A percentile compares a stretch with the other conserved stretches of the same genome.
Evolutionary conservation across 1,140 invertebrate species (phyloP).

Genomic region (Mactra quadrangularis): DNA sequence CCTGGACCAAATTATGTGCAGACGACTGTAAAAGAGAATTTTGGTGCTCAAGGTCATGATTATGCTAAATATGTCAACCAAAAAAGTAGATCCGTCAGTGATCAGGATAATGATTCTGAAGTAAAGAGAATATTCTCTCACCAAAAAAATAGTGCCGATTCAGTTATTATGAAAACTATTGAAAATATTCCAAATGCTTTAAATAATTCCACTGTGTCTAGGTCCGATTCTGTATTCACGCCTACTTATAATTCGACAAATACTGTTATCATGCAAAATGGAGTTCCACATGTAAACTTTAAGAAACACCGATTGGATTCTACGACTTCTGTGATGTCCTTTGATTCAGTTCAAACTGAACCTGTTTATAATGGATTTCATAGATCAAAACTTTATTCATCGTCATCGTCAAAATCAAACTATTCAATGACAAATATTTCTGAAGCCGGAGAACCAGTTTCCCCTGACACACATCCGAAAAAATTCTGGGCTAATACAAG

Average conservation of each 20-base stretch:
- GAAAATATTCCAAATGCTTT: constrained; percentile 51
- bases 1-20: constrained; percentile 57
- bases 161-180: constrained; percentile 61
- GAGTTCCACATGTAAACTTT: neutral
- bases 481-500: constrained; percentile 51
- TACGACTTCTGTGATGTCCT: constrained; percentile 45
- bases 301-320: constrained; percentile 45
- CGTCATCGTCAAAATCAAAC: constrained; percentile 58
- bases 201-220: constrained; percentile 4
- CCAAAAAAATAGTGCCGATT: constrained; percentile 60
- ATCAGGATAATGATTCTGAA: constrained; percentile 40
- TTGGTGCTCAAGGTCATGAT: constrained; percentile 17
- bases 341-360: constrained; percentile 61
- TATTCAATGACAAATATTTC: constrained; percentile 62
- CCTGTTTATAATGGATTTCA: constrained; percentile 34
- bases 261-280: constrained; percentile 31
- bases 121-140: constrained; percentile 51
- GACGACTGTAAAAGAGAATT: constrained; percentile 59
- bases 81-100: constrained; percentile 49
- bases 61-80: constrained; percentile 57
- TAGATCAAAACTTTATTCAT: constrained; percentile 50
- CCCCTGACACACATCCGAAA: constrained; percentile 21
- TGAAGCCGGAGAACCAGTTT: constrained; percentile 30
- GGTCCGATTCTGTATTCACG: constrained; percentile 18
- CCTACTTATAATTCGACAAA: constrained; percentile 22